These are phyloP conservation scores for Artibeus lituratus DNA, from an alignment of 2,797 vertebrate genomes.

Conservation along the genomic window DNA sequence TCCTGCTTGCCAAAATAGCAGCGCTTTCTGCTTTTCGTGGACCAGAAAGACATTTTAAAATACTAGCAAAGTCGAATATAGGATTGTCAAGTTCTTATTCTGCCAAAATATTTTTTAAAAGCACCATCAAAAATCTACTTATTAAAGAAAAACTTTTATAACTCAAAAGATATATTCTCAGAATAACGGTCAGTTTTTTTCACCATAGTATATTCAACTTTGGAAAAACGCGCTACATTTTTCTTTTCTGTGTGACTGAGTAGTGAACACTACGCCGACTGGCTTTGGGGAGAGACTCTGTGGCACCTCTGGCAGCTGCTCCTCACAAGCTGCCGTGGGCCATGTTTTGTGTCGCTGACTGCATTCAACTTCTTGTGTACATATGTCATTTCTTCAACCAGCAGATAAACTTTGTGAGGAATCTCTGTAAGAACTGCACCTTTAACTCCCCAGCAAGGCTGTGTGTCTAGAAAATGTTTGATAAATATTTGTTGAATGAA, in stretches of 20 bases:
- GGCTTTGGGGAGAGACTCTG: not conserved
- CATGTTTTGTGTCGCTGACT: slow-evolving; percentile 4
- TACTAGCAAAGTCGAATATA: not conserved
- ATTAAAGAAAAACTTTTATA: not conserved
- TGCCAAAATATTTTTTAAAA: not conserved
- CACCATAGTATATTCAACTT: not conserved
- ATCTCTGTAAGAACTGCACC: not conserved
- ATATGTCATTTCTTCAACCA: slow-evolving; percentile 16
- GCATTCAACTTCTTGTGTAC: slow-evolving; percentile 23
- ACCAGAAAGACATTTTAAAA: not conserved
- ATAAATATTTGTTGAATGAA: slow-evolving; percentile 65
- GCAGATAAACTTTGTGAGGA: slow-evolving; percentile 22
- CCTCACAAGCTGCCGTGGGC: slow-evolving; percentile 1
- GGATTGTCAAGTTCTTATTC: not conserved
- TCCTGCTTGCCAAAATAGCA: not conserved
- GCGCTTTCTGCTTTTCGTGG: not conserved
- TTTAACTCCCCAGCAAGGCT: not conserved
- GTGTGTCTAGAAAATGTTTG: slow-evolving; percentile 34
- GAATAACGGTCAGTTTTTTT: not conserved
- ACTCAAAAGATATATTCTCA: not conserved
- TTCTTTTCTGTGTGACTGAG: not conserved
- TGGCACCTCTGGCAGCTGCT: not conserved
- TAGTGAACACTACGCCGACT: not conserved
- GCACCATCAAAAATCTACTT: not conserved
- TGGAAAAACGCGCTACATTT: not conserved